Evolutionary conservation across 2,888 invertebrate species (phyloP).

Genomic region (Brenthis ino): DNA sequence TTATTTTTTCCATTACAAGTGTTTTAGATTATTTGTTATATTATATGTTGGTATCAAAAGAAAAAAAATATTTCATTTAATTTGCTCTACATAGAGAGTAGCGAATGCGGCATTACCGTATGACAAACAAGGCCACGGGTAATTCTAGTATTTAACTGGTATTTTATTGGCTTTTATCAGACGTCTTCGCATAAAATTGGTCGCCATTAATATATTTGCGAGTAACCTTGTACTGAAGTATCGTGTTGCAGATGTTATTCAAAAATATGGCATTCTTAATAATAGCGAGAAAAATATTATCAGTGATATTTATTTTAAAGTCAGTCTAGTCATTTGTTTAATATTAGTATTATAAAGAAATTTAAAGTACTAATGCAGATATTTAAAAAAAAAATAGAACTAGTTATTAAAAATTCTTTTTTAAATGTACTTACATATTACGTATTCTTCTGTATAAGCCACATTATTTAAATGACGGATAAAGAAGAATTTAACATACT

Average conservation of each 20-base stretch:
- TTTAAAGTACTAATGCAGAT: too few relatives aligned
- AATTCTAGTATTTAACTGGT: slow-evolving; percentile 2
- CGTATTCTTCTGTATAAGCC: too few relatives aligned
- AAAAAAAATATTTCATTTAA: not conserved
- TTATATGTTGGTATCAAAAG: not conserved
- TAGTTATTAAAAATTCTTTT: too few relatives aligned
- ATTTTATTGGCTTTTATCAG: slow-evolving; percentile 12
- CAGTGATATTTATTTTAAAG: too few relatives aligned
- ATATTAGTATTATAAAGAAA: too few relatives aligned
- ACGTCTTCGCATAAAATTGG: slow-evolving; percentile 13
- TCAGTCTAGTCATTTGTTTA: too few relatives aligned
- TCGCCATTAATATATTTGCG: slow-evolving; percentile 14
- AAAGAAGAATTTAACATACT: too few relatives aligned
- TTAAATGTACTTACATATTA: too few relatives aligned
- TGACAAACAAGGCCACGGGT: not conserved
- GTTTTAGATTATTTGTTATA: not conserved
- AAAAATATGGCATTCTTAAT: not conserved
- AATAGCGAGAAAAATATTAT: too few relatives aligned
- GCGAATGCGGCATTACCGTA: not conserved
- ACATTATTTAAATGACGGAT: too few relatives aligned
- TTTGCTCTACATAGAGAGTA: slow-evolving; percentile 3
- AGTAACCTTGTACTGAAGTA: slow-evolving; percentile 13
- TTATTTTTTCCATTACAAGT: too few relatives aligned
- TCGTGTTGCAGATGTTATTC: not conserved
- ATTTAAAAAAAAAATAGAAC: too few relatives aligned